Conservation (phyloP, 2,113 vertebrate species). For the Myodes glareolus region DNA sequence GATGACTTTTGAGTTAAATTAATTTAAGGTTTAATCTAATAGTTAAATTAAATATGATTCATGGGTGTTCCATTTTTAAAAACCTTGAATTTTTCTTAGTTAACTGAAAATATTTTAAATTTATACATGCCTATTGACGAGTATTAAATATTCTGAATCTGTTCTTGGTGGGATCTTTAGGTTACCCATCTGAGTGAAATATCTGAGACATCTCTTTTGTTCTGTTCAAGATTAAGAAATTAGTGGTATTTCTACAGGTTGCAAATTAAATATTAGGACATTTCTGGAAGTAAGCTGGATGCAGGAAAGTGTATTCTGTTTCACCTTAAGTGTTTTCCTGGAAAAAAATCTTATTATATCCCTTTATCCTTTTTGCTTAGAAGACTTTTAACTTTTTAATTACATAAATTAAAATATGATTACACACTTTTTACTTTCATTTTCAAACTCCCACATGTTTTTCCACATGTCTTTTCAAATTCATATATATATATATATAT, state of each 20-base stretch:
- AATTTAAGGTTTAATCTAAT: background rate
- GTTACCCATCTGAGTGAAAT: background rate
- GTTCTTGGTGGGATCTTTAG: background rate
- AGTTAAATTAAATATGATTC: background rate
- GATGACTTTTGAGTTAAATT: background rate
- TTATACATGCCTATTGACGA: fast-evolving
- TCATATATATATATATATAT: background rate
- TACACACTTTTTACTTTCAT: background rate
- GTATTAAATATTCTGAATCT: background rate
- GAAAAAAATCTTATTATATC: background rate
- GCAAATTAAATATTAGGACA: background rate
- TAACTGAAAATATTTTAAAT: background rate
- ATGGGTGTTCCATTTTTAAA: background rate
- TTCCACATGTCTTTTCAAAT: background rate
- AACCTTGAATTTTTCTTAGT: background rate
- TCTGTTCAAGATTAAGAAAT: background rate
- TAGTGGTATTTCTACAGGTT: background rate
- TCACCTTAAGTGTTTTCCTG: background rate
- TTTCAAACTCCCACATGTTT: background rate
- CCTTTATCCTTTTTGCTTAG: background rate
- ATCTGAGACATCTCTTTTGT: background rate
- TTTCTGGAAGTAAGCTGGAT: background rate
- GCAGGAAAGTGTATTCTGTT: background rate
- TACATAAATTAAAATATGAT: background rate
- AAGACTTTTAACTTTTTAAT: background rate